phyloP scores from a whole-genome alignment of 2,113 vertebrate genomes.

The Elephantulus edwardii region DNA sequence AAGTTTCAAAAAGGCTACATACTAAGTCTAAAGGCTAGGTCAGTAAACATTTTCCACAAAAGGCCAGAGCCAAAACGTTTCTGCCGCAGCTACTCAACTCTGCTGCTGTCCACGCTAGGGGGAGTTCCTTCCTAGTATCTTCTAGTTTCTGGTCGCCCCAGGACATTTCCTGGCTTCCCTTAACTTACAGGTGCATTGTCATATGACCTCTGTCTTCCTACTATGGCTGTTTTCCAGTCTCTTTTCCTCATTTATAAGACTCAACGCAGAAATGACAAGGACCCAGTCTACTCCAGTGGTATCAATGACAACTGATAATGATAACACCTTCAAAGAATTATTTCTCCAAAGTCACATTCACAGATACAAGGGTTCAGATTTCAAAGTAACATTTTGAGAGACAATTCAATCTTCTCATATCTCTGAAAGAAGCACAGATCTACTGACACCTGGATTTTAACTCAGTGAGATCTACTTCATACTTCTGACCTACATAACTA shows the following conservation, averaged over 20 bases:
- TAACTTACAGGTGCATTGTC: neutral
- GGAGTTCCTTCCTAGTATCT: neutral
- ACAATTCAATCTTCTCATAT: neutral
- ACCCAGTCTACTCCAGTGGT: neutral
- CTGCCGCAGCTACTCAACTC: neutral
- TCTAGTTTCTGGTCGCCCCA: neutral
- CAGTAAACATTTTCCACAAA: neutral
- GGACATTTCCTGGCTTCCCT: neutral
- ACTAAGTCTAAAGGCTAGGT: neutral
- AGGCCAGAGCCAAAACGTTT: neutral
- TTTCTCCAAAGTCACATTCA: neutral
- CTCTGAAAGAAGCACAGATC: neutral
- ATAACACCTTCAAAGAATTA: neutral
- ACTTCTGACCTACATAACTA: neutral
- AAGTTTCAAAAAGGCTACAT: conserved; percentile 36
- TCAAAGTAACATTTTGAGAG: neutral
- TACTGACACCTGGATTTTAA: neutral
- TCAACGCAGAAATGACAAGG: neutral
- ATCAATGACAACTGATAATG: neutral
- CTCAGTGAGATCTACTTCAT: neutral
- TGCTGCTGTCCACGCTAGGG: neutral
- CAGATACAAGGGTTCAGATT: neutral
- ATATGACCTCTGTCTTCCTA: neutral
- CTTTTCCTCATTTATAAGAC: neutral
- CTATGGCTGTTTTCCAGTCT: neutral